Evolutionary conservation across 2,888 invertebrate genomes (phyloP).

Genomic region (Troides helena): DNA sequence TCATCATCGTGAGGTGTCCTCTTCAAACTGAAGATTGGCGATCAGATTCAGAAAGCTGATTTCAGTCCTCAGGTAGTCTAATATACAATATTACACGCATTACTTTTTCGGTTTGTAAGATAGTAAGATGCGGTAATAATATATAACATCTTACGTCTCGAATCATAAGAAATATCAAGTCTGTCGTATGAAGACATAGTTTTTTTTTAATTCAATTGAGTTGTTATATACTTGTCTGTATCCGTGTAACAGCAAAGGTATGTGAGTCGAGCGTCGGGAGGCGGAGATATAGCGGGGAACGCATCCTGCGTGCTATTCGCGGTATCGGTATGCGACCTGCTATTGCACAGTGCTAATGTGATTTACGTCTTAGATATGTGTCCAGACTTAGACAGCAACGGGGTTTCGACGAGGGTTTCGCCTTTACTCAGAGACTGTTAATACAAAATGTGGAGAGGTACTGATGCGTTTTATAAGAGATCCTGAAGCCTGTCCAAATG

Average conservation of each 20-base stretch:
- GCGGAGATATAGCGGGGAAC: constrained; percentile 19
- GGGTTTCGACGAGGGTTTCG: neutral
- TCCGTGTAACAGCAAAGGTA: constrained; percentile 2
- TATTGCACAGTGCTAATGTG: constrained; percentile 28
- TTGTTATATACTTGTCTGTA: constrained; percentile 4
- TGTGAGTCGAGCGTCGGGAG: constrained; percentile 18
- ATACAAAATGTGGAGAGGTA: no score
- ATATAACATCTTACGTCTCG: neutral
- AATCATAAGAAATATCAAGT: neutral
- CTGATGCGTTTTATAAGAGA: no score
- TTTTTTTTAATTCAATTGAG: neutral
- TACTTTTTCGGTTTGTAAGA: no score
- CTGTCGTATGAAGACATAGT: neutral
- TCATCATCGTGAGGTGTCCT: no score
- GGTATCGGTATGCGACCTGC: constrained; percentile 29
- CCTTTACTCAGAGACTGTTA: no score
- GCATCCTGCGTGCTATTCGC: constrained; percentile 29
- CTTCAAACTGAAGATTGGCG: no score
- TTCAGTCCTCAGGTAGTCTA: no score
- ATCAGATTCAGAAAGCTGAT: no score
- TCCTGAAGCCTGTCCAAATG: no score
- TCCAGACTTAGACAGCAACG: constrained; percentile 24
- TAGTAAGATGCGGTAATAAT: no score
- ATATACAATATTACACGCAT: no score
- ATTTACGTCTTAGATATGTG: constrained; percentile 29